Evolutionary conservation across 1,140 invertebrate species (phyloP), one percentile per base, ranked within the genome.

Genomic region (Procambarus virginalis): DNA sequence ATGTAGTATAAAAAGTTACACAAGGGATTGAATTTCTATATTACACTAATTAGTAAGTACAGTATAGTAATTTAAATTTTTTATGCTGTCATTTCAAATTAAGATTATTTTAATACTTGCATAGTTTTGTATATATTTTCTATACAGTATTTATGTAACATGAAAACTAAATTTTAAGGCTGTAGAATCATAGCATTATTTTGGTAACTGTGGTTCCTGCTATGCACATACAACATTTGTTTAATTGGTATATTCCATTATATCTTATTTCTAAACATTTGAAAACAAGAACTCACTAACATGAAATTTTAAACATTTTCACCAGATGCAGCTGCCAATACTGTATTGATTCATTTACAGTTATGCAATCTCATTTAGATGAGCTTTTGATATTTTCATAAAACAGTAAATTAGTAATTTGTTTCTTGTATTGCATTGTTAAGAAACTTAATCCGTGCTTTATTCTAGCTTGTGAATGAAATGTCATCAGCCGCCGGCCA

Each of bases 401-500:
- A 20, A 64, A 20, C 17, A 14, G 4, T 20, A 64, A 20, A 20
- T 64, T 20, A 64, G 60, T 12, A 14, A 64, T 64, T 64, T 6
- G 12, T 20, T 64, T 12, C 51, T 55, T 2, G 8, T 8, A 12
- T 55, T 8, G 51, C 4, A 9, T 55, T 55, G 51, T 55, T 55
- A 55, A 55, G 8, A 55, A 5, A 8, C 12, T 8, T 55, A 55
- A 55, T 55, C 12, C 17, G 17, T 64, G 51, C 51, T 77, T 60
- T 60, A 22, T 80, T 90, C 45, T 77, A 96, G 95, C 96, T 98
- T 58, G 98, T 99, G 48, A 98, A 96, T 91, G 99, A 99, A 94
- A 98, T 99, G 97, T 98, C 98, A 2, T 98, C 98, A 5, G 98
- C 99, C 6, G 98, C 98, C 60, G 99, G 99, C 2, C 94, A 99